Percentiles rank a stretch among this genome's conserved stretches.
Evolutionary conservation across 2,888 invertebrate species (phyloP).

Genomic region (Frankliniella intonsa): DNA sequence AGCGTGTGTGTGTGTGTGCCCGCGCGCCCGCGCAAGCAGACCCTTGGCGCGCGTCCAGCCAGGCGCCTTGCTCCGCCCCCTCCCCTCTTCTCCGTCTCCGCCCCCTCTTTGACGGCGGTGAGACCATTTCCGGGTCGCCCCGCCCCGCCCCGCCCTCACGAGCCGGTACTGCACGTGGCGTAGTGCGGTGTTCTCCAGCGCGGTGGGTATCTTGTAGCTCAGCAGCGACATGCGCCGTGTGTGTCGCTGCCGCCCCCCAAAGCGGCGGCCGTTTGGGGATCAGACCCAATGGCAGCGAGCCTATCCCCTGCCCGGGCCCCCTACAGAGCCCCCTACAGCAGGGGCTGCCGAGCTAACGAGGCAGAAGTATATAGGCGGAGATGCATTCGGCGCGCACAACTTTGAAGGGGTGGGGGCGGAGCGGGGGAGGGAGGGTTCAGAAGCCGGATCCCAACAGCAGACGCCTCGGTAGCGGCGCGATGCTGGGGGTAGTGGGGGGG

Average conservation of each 20-base stretch:
- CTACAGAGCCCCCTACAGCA: too few relatives aligned
- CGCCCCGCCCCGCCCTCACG: neutral
- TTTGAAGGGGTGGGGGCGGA: neutral
- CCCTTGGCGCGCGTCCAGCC: too few relatives aligned
- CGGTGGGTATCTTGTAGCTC: too few relatives aligned
- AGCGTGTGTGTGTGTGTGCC: too few relatives aligned
- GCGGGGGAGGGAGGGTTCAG: neutral
- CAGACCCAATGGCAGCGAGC: too few relatives aligned
- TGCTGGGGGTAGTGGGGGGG: neutral
- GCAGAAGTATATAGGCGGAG: neutral
- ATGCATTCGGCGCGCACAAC: neutral
- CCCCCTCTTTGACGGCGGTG: neutral
- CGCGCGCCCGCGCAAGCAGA: too few relatives aligned
- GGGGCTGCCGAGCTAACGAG: slow-evolving; percentile 11
- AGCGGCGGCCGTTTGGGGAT: too few relatives aligned
- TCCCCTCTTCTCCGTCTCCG: neutral
- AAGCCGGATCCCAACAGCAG: neutral
- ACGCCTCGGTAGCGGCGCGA: neutral
- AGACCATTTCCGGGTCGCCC: neutral
- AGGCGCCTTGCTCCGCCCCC: too few relatives aligned
- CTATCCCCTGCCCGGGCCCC: too few relatives aligned
- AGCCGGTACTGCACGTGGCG: neutral
- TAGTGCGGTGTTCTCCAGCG: too few relatives aligned
- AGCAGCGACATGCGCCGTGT: too few relatives aligned
- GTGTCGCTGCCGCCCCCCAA: too few relatives aligned